phyloP scores from a whole-genome alignment of 2,113 vertebrate genomes.

The Phrynocephalus versicolor region DNA sequence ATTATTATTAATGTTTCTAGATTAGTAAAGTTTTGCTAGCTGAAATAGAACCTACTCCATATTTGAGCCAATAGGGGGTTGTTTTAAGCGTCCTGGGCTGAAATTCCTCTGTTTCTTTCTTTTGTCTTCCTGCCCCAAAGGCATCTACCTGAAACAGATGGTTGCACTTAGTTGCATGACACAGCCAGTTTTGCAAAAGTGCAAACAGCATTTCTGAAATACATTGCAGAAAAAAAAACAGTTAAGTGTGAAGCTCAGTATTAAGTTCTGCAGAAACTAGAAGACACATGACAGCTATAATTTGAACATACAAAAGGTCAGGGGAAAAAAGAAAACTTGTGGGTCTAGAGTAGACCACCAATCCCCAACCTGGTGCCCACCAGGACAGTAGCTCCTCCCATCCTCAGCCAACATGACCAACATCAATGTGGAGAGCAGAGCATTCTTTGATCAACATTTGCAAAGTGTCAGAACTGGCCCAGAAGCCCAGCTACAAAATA shows the following conservation, averaged over 20 bases:
- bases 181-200: neutral
- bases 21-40: too few species aligned
- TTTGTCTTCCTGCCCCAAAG: neutral
- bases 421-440: neutral
- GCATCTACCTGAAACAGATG: neutral
- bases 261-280: neutral
- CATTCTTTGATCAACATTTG: neutral
- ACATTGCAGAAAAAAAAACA: neutral
- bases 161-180: neutral
- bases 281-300: neutral
- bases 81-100: too few species aligned
- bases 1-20: too few species aligned
- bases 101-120: too few species aligned
- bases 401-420: neutral
- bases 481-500: neutral
- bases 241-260: neutral
- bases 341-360: neutral
- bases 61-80: too few species aligned
- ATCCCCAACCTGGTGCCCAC: neutral
- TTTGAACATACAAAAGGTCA: neutral
- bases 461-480: neutral
- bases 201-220: neutral
- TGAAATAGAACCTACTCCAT: too few species aligned
- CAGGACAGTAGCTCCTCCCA: neutral
- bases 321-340: neutral